A percentile compares a stretch with the other conserved stretches of the same genome.
phyloP scores from a whole-genome alignment of 2,888 invertebrate genomes.

The Erebia epiphron region DNA sequence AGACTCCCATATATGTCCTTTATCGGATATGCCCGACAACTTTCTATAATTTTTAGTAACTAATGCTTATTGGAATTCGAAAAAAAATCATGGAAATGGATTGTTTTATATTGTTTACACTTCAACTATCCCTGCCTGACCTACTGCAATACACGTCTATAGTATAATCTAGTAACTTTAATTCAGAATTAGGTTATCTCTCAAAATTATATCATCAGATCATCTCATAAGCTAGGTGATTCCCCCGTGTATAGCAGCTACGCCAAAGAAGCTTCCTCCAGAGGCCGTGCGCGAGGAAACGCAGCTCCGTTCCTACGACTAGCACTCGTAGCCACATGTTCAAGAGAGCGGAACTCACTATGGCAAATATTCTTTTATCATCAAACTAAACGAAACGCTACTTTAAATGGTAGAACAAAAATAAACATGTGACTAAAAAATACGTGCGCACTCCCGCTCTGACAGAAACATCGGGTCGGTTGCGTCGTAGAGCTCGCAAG shows the following conservation, averaged over 20 bases:
- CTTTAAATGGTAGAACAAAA: constrained; percentile 47
- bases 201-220: no score
- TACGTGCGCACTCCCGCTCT: constrained; percentile 72
- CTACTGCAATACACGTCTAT: constrained; percentile 8
- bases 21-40: no score
- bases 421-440: constrained; percentile 81
- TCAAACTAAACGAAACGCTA: constrained; percentile 43
- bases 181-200: no score
- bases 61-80: no score
- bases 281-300: constrained; percentile 71
- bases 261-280: constrained; percentile 48
- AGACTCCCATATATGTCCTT: no score
- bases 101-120: constrained; percentile 17
- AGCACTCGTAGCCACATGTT: constrained; percentile 81
- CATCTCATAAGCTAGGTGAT: constrained; percentile 46
- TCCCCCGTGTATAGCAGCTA: constrained; percentile 13
- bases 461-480: constrained; percentile 15
- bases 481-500: background rate
- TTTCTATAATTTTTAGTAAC: no score
- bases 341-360: constrained; percentile 60
- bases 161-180: no score
- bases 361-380: constrained; percentile 37
- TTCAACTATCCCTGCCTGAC: background rate
- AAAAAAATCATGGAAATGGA: background rate
- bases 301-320: constrained; percentile 61